Percentiles rank a stretch among this genome's conserved stretches.
Conservation (phyloP, 1,140 invertebrate species). For the Oreohelix idahoensis region DNA sequence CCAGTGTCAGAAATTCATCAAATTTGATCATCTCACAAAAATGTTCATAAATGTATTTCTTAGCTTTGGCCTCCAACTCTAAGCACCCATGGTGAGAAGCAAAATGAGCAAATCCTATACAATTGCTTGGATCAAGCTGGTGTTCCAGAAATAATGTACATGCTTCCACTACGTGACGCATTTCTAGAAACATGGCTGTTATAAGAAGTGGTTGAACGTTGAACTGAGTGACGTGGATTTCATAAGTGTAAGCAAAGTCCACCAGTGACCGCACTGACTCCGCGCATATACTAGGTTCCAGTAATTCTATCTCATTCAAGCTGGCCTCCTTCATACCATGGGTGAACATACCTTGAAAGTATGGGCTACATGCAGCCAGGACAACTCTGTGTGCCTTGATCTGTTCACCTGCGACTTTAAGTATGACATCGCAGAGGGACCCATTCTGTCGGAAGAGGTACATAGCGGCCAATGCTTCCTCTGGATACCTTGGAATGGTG, state of each 20-base stretch:
- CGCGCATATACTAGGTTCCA: constrained; percentile 88
- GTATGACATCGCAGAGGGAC: constrained; percentile 82
- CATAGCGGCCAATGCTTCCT: constrained; percentile 89
- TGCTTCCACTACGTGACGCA: constrained; percentile 89
- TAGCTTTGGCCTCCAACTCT: constrained; percentile 86
- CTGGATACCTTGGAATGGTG: constrained; percentile 86
- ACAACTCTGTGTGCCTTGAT: constrained; percentile 69
- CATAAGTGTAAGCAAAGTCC: constrained; percentile 92
- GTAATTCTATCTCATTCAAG: constrained; percentile 81
- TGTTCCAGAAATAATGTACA: constrained; percentile 91
- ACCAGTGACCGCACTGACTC: constrained; percentile 87
- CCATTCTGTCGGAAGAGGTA: constrained; percentile 89
- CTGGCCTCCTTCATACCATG: constrained; percentile 91
- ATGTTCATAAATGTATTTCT: constrained; percentile 90
- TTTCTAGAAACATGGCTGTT: constrained; percentile 94
- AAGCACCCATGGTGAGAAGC: constrained; percentile 91
- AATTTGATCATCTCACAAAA: constrained; percentile 91
- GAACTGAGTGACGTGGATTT: constrained; percentile 88
- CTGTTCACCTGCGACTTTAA: constrained; percentile 61
- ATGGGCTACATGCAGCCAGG: constrained; percentile 69
- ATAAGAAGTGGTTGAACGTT: constrained; percentile 91
- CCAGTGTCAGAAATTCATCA: constrained; percentile 90
- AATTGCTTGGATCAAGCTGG: constrained; percentile 91
- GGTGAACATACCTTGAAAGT: constrained; percentile 95
- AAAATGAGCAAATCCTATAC: constrained; percentile 92